Conservation (phyloP, 2,113 vertebrate genomes). For the Pseudorhombus dupliciocellatus region DNA sequence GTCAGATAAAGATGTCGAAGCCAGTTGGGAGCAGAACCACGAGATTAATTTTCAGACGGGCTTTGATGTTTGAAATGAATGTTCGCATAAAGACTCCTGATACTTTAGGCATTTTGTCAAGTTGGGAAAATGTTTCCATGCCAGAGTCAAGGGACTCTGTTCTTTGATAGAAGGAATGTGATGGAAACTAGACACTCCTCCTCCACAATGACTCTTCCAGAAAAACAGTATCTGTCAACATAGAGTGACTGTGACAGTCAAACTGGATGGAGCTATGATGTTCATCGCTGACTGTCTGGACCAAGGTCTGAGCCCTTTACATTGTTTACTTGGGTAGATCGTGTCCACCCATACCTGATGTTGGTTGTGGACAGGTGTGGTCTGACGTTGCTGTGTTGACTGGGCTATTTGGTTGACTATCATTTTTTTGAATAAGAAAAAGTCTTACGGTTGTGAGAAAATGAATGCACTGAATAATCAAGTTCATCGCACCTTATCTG, state of each 20-base stretch:
- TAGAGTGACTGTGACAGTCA: neutral
- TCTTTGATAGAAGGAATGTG: constrained; percentile 7
- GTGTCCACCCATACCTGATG: too few species aligned
- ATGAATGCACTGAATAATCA: too few species aligned
- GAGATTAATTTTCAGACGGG: constrained; percentile 10
- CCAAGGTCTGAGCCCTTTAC: too few species aligned
- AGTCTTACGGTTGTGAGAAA: too few species aligned
- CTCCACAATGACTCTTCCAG: constrained; percentile 4
- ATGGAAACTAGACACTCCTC: constrained; percentile 4
- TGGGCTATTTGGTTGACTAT: too few species aligned
- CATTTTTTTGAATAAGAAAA: too few species aligned
- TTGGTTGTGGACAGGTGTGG: too few species aligned
- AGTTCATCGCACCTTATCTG: too few species aligned
- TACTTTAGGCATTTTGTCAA: constrained; percentile 15
- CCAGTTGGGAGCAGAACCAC: neutral
- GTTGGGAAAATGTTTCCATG: neutral
- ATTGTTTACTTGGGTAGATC: too few species aligned
- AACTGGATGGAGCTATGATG: neutral
- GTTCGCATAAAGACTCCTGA: neutral
- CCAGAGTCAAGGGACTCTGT: neutral
- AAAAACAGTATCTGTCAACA: constrained; percentile 33
- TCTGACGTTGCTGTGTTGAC: too few species aligned
- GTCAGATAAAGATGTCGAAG: constrained; percentile 34
- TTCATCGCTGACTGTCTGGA: neutral
- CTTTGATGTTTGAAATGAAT: constrained; percentile 33